Base-by-base conservation (phyloP, 2,797 vertebrate species). In the Melanotaenia pygmaea region DNA sequence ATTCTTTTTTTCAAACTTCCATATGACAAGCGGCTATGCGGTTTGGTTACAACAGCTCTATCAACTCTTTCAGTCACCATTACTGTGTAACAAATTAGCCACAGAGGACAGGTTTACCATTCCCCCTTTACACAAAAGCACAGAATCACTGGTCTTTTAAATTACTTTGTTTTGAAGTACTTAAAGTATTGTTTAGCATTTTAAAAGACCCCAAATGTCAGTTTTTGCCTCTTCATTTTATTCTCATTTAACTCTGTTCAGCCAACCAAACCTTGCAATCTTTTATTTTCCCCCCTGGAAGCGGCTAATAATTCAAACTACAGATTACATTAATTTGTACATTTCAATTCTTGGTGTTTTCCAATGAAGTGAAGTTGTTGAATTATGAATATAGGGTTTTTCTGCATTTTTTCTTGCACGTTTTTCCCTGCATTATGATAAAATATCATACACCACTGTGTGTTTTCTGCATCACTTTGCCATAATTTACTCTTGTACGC, bases 81-180 rank as follows among this genome's bases (percentile, higher is more conserved):
- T 67, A 67, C n/a, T 50, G 38, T 53, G 64, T 30, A 35, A 64
- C 59, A 67, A 86, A 80, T 87, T 68, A 66, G 67, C 82, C 59
- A 73, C 43, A 47, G 32, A 34, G 28, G 74, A 82, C 5, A 4
- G 18, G 26, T 20, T 70, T 34, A 10, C 20, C 32, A 58, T 56
- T 59, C 45, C 34, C 53, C 12, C 32, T 74, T 67, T 24, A 64
- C 24, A 59, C 54, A 59, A 68, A 43, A 59, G 34, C 65, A 47
- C 34, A 61, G 16, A 65, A 40, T 10, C 37, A 43, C 59, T 67
- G 76, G 28, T 59, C 59, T 82, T 68, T 26, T 60, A 66, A 81
- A 79, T 85, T 26, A 72, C 40, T 81, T 64, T 63, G 59, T 53
- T 59, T 81, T 68, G 64, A 78, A 83, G 86, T 85, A 74, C 61